These are phyloP conservation scores for Morbakka virulenta DNA, from an alignment of 30 jellyfish, hydroid and myxozoan genomes.

Conservation along the genomic window DNA sequence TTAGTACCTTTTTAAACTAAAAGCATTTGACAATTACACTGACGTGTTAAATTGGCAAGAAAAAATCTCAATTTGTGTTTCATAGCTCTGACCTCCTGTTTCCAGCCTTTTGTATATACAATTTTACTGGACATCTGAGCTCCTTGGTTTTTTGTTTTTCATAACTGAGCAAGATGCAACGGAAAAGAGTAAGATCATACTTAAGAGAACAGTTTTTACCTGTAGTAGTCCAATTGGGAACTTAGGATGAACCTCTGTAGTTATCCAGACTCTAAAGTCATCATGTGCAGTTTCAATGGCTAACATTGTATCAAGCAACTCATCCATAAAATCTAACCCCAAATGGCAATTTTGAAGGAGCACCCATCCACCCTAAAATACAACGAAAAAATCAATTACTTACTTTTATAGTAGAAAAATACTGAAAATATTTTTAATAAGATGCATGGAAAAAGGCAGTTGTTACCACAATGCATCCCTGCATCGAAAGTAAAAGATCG, in stretches of 20 bases:
- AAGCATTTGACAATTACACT: no score
- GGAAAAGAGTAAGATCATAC: no score
- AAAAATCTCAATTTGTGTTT: no score
- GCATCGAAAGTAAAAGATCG: neutral
- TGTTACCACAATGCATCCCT: neutral
- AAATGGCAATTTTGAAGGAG: slow-evolving; percentile 92
- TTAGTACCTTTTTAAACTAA: no score
- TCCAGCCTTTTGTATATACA: no score
- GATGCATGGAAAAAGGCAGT: no score
- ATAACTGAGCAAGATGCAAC: no score
- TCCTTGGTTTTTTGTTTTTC: no score
- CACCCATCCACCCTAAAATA: slow-evolving; percentile 94
- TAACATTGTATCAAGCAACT: slow-evolving; percentile 64
- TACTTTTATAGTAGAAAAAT: no score
- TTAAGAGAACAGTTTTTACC: slow-evolving; percentile 28
- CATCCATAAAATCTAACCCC: slow-evolving; percentile 96
- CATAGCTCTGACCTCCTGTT: no score
- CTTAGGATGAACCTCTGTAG: slow-evolving; percentile 92
- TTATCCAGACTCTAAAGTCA: slow-evolving; percentile 77
- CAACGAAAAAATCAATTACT: neutral
- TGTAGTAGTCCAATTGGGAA: slow-evolving; percentile 94
- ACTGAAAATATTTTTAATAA: neutral
- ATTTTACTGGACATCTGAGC: no score
- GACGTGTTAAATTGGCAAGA: no score
- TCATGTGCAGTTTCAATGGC: slow-evolving; percentile 79